Conservation (phyloP, 2,113 vertebrate species). For the Pelusios castaneus region DNA sequence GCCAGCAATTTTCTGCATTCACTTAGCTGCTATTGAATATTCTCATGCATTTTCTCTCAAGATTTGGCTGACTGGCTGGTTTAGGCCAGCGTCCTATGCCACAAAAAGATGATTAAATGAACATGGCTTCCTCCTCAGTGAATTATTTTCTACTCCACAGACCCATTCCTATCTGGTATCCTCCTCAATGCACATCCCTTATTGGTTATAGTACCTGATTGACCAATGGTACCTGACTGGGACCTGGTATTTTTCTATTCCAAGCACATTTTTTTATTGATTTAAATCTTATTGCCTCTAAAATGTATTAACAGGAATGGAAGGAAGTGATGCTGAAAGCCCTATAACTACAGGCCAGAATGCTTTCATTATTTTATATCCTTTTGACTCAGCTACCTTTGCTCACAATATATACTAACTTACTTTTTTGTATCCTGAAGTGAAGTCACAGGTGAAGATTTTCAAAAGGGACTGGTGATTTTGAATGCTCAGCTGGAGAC, state of each 20-base stretch:
- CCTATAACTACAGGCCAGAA: background rate
- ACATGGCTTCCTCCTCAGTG: background rate
- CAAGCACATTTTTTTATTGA: background rate
- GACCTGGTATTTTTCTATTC: background rate
- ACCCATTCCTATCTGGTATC: background rate
- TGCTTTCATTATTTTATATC: background rate
- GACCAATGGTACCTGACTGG: background rate
- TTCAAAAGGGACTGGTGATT: background rate
- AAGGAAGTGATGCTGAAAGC: background rate
- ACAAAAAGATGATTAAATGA: background rate
- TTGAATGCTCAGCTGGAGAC: background rate
- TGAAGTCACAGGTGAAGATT: background rate
- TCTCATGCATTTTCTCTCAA: background rate
- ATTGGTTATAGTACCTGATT: background rate
- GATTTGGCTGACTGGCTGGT: background rate
- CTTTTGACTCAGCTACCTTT: background rate
- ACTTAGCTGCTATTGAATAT: background rate
- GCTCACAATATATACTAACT: background rate
- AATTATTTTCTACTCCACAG: background rate
- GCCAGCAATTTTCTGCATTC: constrained; percentile 30
- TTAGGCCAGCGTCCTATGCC: background rate
- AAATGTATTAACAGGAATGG: background rate
- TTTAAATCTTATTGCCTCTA: background rate
- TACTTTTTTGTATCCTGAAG: background rate
- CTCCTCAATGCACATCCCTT: background rate